Evolutionary conservation across 1,140 invertebrate genomes (phyloP).

Genomic region (Papilio helenus): DNA sequence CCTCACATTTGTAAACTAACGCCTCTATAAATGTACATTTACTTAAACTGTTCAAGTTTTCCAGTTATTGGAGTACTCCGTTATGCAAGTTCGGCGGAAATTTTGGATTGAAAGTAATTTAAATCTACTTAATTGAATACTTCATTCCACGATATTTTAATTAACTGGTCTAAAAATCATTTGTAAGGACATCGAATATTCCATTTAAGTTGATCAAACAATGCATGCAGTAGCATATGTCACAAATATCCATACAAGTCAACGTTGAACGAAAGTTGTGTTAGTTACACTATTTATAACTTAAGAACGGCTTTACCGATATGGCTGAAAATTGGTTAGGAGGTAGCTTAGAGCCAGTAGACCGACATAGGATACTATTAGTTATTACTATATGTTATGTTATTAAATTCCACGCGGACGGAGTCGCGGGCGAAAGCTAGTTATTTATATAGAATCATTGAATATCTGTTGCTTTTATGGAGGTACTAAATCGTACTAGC

Average conservation of each 20-base stretch:
- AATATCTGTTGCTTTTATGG: neutral
- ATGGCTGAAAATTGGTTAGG: too few species aligned
- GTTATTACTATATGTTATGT: too few species aligned
- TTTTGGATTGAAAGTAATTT: slow-evolving; percentile 19
- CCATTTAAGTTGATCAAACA: neutral
- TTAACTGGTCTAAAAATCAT: neutral
- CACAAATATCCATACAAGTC: neutral
- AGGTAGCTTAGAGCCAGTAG: too few species aligned
- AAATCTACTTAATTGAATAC: neutral
- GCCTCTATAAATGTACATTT: slow-evolving; percentile 42
- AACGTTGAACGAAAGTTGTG: too few species aligned
- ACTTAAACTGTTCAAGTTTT: slow-evolving; percentile 44
- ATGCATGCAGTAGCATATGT: neutral
- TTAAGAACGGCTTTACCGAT: too few species aligned
- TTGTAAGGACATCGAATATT: neutral
- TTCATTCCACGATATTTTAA: neutral
- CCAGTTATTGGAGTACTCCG: slow-evolving; percentile 41
- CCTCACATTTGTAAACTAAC: slow-evolving; percentile 44
- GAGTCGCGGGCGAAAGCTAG: too few species aligned
- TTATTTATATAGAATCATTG: too few species aligned
- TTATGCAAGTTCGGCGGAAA: slow-evolving; percentile 27
- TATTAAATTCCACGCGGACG: too few species aligned
- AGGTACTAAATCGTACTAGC: neutral
- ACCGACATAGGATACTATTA: too few species aligned
- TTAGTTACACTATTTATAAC: too few species aligned